phyloP scores from a whole-genome alignment of 2,113 vertebrate genomes.

The Aphyosemion australe region DNA sequence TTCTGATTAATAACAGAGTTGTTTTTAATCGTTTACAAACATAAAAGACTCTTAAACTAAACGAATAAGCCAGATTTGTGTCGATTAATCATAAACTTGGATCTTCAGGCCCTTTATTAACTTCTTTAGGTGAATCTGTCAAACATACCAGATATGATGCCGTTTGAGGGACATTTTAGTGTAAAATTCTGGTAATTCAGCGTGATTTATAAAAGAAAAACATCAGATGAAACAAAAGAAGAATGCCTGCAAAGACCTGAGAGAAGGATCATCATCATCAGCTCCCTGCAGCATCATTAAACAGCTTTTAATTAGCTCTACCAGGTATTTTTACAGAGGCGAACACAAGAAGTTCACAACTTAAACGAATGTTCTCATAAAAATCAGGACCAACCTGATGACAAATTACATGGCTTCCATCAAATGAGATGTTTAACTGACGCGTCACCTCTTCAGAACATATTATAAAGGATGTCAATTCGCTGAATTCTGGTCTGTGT shows the following conservation, averaged over 20 bases:
- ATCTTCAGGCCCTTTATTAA: not conserved
- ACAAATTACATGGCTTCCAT: constrained; percentile 26
- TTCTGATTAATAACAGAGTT: too few species aligned
- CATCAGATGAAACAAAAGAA: too few species aligned
- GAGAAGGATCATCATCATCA: too few species aligned
- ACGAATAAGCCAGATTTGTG: too few species aligned
- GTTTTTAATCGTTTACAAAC: too few species aligned
- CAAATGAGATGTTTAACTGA: constrained; percentile 41
- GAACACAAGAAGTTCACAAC: not conserved
- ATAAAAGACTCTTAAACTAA: too few species aligned
- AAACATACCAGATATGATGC: not conserved
- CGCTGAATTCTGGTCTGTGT: constrained; percentile 10
- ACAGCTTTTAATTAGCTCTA: not conserved
- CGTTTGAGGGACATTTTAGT: not conserved
- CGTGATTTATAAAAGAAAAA: too few species aligned
- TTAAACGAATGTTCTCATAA: not conserved
- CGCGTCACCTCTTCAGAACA: constrained; percentile 27
- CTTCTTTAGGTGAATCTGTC: not conserved
- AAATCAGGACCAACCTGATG: not conserved
- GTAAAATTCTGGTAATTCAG: too few species aligned
- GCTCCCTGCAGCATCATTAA: constrained; percentile 45
- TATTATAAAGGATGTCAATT: constrained; percentile 29
- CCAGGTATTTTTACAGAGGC: not conserved
- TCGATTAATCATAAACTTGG: not conserved
- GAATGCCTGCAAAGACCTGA: too few species aligned